These are phyloP conservation scores for Otocyon megalotis DNA, from an alignment of 2,113 vertebrate genomes.

Conservation along the genomic window DNA sequence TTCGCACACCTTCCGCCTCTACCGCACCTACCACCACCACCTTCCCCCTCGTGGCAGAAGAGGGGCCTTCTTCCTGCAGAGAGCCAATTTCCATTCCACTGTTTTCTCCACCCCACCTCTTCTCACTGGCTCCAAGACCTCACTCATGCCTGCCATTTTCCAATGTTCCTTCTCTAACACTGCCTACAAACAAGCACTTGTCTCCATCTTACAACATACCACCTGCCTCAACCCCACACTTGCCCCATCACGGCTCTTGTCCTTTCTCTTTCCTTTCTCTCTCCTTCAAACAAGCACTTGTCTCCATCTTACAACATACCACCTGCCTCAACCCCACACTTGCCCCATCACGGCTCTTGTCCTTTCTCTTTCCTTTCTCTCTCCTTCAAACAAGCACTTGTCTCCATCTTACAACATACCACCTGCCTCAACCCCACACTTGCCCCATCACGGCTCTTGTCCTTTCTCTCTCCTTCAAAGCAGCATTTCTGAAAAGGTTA, in stretches of 20 bases:
- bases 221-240: background rate
- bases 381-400: background rate
- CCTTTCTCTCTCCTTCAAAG: conserved; percentile 15
- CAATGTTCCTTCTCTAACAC: background rate
- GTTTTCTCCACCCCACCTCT: background rate
- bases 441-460: background rate
- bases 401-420: background rate
- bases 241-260: background rate
- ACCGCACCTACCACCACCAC: background rate
- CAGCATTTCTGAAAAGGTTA: conserved; percentile 19
- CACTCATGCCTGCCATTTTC: background rate
- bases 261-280: no score
- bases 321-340: background rate
- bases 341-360: background rate
- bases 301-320: background rate
- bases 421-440: background rate
- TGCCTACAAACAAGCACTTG: background rate
- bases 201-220: background rate
- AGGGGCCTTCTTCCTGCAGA: background rate
- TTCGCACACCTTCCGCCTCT: background rate
- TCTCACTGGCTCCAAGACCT: background rate
- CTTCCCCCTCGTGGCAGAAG: background rate
- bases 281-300: background rate
- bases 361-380: no score
- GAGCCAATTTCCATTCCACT: background rate